Percentiles rank a stretch among this genome's conserved stretches.
Conservation (phyloP, 2,113 vertebrate genomes). For the Prinia subflava region DNA sequence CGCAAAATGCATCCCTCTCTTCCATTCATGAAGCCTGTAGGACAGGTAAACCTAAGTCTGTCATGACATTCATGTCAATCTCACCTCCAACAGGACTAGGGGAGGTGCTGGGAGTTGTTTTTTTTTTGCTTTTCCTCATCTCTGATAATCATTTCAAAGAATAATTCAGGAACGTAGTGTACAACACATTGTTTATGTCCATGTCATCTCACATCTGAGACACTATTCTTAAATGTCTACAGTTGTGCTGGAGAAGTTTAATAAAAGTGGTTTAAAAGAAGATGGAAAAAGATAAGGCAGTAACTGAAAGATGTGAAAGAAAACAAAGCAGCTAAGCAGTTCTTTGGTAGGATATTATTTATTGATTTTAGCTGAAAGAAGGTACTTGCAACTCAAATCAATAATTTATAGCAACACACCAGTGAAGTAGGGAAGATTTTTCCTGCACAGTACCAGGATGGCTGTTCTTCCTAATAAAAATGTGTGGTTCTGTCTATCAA, state of each 20-base stretch:
- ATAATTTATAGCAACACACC: slow-evolving; percentile 55
- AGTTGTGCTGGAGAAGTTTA: background rate
- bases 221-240: slow-evolving; percentile 4
- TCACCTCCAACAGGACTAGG: background rate
- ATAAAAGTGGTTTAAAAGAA: slow-evolving; percentile 20
- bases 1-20: background rate
- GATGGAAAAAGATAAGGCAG: background rate
- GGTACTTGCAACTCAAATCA: slow-evolving; percentile 55
- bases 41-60: background rate
- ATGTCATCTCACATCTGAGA: background rate
- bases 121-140: background rate
- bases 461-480: slow-evolving; percentile 49
- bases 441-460: background rate
- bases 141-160: background rate
- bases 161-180: background rate
- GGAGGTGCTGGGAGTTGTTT: background rate
- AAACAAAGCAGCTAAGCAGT: slow-evolving; percentile 59
- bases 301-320: background rate
- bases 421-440: slow-evolving; percentile 8
- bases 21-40: background rate
- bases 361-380: slow-evolving; percentile 67
- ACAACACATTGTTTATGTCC: background rate
- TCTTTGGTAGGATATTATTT: slow-evolving; percentile 60
- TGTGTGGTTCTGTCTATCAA: slow-evolving; percentile 17
- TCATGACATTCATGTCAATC: background rate